These are phyloP conservation scores for Sterna hirundo DNA, from an alignment of 2,113 vertebrate species.

Conservation along the genomic window DNA sequence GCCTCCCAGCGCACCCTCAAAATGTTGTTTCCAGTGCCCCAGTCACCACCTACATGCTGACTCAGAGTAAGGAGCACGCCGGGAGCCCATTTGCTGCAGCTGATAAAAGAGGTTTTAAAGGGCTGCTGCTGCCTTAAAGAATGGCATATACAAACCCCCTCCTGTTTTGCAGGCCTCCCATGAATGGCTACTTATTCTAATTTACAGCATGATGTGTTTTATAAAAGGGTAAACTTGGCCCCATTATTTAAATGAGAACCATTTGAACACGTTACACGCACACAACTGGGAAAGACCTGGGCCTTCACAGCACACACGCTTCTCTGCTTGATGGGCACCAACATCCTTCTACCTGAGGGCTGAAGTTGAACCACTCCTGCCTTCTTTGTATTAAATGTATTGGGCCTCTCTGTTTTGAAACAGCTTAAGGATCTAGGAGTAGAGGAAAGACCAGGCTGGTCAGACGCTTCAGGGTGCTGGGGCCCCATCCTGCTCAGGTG, in stretches of 20 bases:
- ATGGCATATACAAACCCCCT: not conserved
- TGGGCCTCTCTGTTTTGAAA: not conserved
- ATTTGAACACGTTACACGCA: not conserved
- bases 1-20: not conserved
- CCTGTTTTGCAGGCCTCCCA: not conserved
- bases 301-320: not conserved
- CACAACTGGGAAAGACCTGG: not conserved
- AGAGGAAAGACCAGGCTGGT: not conserved
- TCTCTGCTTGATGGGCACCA: not conserved
- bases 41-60: not conserved
- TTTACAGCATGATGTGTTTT: not conserved
- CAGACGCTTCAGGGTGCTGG: not conserved
- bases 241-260: not conserved
- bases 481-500: not conserved
- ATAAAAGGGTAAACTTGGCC: not conserved
- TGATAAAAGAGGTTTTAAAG: not conserved
- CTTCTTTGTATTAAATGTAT: not conserved
- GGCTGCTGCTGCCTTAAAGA: not conserved
- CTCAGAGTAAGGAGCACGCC: not conserved
- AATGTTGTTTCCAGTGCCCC: not conserved
- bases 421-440: not conserved
- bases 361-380: not conserved
- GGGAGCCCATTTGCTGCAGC: not conserved
- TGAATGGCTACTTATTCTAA: not conserved
- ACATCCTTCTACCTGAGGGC: not conserved